Evolutionary conservation across 2,888 invertebrate genomes (phyloP).

Genomic region (Cremastobaeus sp.): DNA sequence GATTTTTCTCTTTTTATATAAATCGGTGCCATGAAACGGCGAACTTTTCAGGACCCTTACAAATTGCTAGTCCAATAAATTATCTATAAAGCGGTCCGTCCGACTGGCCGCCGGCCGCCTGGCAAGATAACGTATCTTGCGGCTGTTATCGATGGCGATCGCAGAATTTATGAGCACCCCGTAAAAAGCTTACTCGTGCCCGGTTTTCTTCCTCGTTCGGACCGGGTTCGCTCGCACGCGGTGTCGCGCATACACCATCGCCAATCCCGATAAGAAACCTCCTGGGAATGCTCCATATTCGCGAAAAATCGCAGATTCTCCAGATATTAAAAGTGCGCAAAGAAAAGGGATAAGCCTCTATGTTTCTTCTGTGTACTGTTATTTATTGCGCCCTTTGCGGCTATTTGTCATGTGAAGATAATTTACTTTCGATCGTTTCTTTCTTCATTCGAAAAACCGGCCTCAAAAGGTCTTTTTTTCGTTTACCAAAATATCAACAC

Average conservation of each 20-base stretch:
- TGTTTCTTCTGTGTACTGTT: conserved; percentile 13
- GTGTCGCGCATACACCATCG: conserved; percentile 60
- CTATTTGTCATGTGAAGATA: conserved; percentile 3
- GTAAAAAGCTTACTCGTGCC: conserved; percentile 67
- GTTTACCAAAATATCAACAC: too few species aligned
- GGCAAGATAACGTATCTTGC: conserved; percentile 72
- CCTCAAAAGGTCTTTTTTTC: too few species aligned
- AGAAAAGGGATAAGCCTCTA: conserved; percentile 33
- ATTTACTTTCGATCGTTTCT: conserved; percentile 8
- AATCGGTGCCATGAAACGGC: conserved; percentile 51
- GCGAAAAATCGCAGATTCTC: conserved; percentile 39
- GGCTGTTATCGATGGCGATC: conserved; percentile 75
- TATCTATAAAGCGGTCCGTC: conserved; percentile 69
- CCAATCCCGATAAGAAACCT: conserved; percentile 56
- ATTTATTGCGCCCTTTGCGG: conserved; percentile 23
- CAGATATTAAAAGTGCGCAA: conserved; percentile 43
- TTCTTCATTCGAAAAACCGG: too few species aligned
- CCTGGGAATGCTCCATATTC: conserved; percentile 41
- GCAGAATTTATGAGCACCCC: conserved; percentile 70
- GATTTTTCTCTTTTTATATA: conserved; percentile 49
- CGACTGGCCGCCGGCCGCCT: conserved; percentile 62
- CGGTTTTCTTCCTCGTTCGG: conserved; percentile 60
- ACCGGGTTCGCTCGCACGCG: conserved; percentile 49
- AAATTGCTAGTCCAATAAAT: conserved; percentile 72
- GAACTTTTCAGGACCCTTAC: conserved; percentile 66